phyloP scores from a whole-genome alignment of 2,888 invertebrate species.

The Stramonita haemastoma region DNA sequence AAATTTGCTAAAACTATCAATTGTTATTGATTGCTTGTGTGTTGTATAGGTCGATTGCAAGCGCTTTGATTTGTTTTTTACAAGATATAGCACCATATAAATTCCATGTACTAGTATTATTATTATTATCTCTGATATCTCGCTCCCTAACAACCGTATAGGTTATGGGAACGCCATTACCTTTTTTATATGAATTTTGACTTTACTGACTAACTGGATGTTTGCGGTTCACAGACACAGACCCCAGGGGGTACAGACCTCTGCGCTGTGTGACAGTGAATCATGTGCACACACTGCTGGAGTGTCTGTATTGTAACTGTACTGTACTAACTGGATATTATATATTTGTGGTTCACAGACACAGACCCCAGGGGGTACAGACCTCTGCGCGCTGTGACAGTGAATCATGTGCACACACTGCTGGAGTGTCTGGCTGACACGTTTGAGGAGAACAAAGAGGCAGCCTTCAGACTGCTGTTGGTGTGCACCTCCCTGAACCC shows the following conservation, averaged over 20 bases:
- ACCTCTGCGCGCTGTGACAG: slow-evolving; percentile 15
- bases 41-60: too few species aligned
- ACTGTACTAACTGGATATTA: too few species aligned
- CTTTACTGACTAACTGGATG: too few species aligned
- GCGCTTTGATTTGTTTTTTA: too few species aligned
- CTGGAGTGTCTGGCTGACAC: slow-evolving; percentile 74
- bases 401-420: slow-evolving; percentile 59
- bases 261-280: slow-evolving; percentile 1
- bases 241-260: slow-evolving; percentile 12
- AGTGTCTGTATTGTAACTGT: slow-evolving; percentile 40
- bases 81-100: too few species aligned
- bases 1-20: too few species aligned
- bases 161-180: too few species aligned
- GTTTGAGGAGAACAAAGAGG: slow-evolving; percentile 74
- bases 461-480: slow-evolving; percentile 63
- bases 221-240: neutral
- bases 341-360: slow-evolving; percentile 14
- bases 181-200: too few species aligned
- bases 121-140: too few species aligned
- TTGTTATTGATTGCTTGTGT: too few species aligned
- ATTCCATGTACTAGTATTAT: too few species aligned
- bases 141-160: too few species aligned
- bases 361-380: slow-evolving; percentile 7
- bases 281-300: slow-evolving; percentile 64
- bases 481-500: slow-evolving; percentile 30